These are phyloP conservation scores for Urosaurus nigricauda DNA, from an alignment of 2,797 vertebrate genomes.

Conservation along the genomic window DNA sequence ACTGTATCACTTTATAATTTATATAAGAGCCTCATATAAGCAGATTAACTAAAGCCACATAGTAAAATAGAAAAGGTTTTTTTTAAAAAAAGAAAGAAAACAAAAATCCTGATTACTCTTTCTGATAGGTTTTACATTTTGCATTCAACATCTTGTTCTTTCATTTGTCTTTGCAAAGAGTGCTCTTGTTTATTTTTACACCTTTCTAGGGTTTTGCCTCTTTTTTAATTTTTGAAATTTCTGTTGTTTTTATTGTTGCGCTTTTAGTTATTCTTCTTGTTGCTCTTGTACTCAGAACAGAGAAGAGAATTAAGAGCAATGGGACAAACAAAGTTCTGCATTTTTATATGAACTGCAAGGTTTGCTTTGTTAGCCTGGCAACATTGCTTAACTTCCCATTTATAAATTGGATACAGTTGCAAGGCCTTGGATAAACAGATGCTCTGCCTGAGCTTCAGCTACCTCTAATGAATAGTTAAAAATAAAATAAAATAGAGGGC, in stretches of 20 bases:
- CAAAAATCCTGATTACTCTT: slow-evolving; percentile 61
- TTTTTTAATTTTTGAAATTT: slow-evolving; percentile 13
- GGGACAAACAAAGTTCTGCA: neutral
- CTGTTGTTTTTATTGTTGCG: neutral
- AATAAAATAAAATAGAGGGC: too few species aligned
- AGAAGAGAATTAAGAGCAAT: slow-evolving; percentile 37
- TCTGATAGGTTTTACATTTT: slow-evolving; percentile 76
- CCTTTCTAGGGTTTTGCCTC: slow-evolving; percentile 37
- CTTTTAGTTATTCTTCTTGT: neutral
- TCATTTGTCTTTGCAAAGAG: slow-evolving; percentile 64
- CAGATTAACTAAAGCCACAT: slow-evolving; percentile 58
- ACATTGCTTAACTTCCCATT: slow-evolving; percentile 36
- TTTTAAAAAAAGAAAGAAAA: slow-evolving; percentile 66
- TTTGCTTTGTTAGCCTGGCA: slow-evolving; percentile 39
- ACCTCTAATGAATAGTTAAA: slow-evolving; percentile 48
- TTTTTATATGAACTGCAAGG: slow-evolving; percentile 5
- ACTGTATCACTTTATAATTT: slow-evolving; percentile 57
- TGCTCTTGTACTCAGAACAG: slow-evolving; percentile 55
- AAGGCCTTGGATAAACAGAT: slow-evolving; percentile 53
- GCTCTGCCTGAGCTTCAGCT: slow-evolving; percentile 30
- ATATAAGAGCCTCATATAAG: slow-evolving; percentile 58
- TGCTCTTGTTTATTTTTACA: slow-evolving; percentile 63
- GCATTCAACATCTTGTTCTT: slow-evolving; percentile 75
- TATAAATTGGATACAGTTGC: slow-evolving; percentile 60
- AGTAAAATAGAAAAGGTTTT: slow-evolving; percentile 46